Evolutionary conservation across 2,113 vertebrate species (phyloP).

Genomic region (Brevimyrus niger): DNA sequence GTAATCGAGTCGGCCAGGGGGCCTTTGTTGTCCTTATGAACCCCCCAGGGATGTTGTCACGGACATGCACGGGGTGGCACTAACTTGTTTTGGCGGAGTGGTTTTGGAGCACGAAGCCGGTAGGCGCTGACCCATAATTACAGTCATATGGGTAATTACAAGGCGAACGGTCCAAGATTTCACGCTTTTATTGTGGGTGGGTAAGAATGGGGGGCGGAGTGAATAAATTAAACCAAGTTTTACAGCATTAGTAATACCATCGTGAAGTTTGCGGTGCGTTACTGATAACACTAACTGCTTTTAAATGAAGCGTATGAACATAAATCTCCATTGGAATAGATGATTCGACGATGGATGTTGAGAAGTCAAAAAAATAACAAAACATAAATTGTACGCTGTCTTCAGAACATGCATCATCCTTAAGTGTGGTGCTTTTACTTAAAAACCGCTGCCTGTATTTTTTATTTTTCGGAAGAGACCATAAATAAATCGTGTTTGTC

Average conservation of each 20-base stretch:
- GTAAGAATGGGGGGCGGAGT: background rate
- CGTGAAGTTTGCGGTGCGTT: background rate
- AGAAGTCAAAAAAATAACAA: background rate
- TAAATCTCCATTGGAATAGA: background rate
- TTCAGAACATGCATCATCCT: background rate
- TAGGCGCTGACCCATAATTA: constrained; percentile 1
- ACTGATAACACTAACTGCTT: background rate
- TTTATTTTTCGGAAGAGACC: background rate
- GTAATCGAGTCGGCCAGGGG: background rate
- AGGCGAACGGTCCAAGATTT: background rate
- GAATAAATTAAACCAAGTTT: background rate
- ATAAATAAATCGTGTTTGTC: background rate
- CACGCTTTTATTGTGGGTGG: background rate
- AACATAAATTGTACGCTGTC: background rate
- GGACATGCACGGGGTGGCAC: background rate
- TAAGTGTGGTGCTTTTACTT: background rate
- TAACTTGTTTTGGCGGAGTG: constrained; percentile 2
- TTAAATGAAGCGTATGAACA: background rate
- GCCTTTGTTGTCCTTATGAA: constrained; percentile 4
- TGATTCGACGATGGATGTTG: background rate
- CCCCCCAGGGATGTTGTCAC: background rate
- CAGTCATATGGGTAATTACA: constrained; percentile 13
- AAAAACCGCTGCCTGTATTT: background rate
- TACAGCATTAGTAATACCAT: background rate
- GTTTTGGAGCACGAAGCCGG: background rate